Percentiles rank a stretch among this genome's conserved stretches.
phyloP scores from a whole-genome alignment of 2,113 vertebrate species.

The Dasypus novemcinctus region DNA sequence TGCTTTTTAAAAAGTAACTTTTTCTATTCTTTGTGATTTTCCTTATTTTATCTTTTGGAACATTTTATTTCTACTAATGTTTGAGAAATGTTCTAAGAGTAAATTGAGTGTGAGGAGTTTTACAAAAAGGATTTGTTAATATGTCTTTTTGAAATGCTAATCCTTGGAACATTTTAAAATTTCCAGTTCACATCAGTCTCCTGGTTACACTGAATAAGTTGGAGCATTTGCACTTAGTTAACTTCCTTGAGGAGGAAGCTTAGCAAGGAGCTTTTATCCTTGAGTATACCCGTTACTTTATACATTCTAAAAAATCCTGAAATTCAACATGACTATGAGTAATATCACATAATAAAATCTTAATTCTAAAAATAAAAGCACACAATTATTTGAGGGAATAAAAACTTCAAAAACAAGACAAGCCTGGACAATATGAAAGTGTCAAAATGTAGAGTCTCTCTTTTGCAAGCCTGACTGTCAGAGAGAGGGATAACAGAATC shows the following conservation, averaged over 20 bases:
- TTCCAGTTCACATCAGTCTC: conserved; percentile 36
- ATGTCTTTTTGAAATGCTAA: conserved; percentile 63
- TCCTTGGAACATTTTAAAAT: conserved; percentile 48
- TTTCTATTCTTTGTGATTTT: conserved; percentile 54
- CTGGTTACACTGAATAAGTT: conserved; percentile 64
- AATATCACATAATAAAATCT: conserved; percentile 43
- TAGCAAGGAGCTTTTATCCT: conserved; percentile 50
- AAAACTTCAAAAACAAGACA: not conserved
- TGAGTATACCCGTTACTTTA: not conserved
- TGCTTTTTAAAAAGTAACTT: conserved; percentile 26
- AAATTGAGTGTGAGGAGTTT: conserved; percentile 37
- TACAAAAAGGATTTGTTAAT: conserved; percentile 34
- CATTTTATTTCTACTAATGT: conserved; percentile 50
- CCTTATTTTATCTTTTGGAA: conserved; percentile 29
- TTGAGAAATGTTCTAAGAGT: conserved; percentile 48
- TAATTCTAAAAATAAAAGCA: conserved; percentile 43
- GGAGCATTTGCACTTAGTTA: conserved; percentile 64
- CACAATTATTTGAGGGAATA: conserved; percentile 24
- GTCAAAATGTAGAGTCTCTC: not conserved
- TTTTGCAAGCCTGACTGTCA: not conserved
- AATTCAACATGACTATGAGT: conserved; percentile 51
- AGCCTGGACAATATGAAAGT: not conserved
- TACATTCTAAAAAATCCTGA: conserved; percentile 53
- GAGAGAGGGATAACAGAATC: not conserved
- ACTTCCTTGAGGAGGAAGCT: conserved; percentile 60